Conservation (phyloP, 2,113 vertebrate genomes). For the Lichenostomus cassidix region DNA sequence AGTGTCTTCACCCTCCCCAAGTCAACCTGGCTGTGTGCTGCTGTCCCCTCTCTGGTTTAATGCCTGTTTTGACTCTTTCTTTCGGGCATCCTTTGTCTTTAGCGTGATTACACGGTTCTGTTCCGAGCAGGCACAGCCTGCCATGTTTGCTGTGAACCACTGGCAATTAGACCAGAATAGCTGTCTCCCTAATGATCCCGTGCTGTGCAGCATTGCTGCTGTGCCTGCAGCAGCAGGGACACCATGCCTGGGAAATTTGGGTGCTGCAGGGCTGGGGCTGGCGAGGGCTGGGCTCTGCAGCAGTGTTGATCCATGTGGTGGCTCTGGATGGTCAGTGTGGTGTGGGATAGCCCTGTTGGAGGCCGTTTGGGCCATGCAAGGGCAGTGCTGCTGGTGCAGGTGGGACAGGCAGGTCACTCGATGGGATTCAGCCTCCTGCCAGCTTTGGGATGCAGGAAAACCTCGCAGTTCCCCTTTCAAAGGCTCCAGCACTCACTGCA, state of each 20-base stretch:
- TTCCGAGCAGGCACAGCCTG: neutral
- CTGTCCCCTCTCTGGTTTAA: neutral
- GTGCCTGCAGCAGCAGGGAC: neutral
- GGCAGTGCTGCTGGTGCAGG: neutral
- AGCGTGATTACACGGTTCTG: neutral
- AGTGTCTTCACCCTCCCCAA: neutral
- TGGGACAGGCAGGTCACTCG: neutral
- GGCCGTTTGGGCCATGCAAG: fast-evolving
- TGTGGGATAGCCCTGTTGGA: neutral
- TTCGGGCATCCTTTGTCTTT: neutral
- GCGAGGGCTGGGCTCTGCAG: no score
- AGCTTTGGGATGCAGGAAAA: neutral
- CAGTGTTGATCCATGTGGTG: fast-evolving
- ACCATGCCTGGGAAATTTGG: neutral
- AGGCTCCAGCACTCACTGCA: neutral
- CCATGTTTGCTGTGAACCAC: neutral
- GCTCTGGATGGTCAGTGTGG: neutral
- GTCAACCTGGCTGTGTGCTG: neutral
- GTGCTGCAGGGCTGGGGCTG: neutral
- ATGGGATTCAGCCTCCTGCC: neutral
- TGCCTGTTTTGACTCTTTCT: neutral
- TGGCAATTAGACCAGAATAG: neutral
- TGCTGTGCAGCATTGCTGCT: fast-evolving
- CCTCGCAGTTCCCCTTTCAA: constrained; percentile 23
- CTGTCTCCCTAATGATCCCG: neutral